phyloP scores from a whole-genome alignment of 2,888 invertebrate genomes.

The Loripinus fragilis region DNA sequence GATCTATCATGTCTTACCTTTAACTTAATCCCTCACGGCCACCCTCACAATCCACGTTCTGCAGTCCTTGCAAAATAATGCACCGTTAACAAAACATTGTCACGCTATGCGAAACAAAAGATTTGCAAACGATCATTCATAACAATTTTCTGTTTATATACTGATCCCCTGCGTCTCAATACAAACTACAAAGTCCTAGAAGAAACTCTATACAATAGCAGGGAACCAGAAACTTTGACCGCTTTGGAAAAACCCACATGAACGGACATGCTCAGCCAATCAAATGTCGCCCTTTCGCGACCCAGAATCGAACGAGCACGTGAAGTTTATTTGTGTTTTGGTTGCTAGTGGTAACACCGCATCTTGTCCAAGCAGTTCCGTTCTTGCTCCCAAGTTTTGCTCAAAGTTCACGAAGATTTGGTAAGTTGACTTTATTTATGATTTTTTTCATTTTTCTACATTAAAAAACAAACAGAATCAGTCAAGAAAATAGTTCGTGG shows the following conservation, averaged over 20 bases:
- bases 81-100: not conserved
- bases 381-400: constrained; percentile 36
- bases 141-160: not conserved
- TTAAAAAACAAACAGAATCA: too few relatives aligned
- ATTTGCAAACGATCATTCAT: not conserved
- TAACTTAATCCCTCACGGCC: too few relatives aligned
- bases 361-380: constrained; percentile 45
- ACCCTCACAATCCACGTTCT: too few relatives aligned
- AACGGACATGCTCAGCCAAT: constrained; percentile 46
- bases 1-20: too few relatives aligned
- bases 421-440: not conserved
- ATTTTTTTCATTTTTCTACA: not conserved
- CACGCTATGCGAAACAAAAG: not conserved
- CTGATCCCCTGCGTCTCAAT: not conserved
- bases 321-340: constrained; percentile 60
- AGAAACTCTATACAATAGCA: not conserved
- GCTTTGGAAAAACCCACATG: constrained; percentile 44
- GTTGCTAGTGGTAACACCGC: constrained; percentile 64
- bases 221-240: not conserved
- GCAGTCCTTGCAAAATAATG: too few relatives aligned
- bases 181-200: not conserved
- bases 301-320: constrained; percentile 28
- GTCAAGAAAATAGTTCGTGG: too few relatives aligned
- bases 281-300: constrained; percentile 19
- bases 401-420: not conserved